phyloP scores from a whole-genome alignment of 2,797 vertebrate species.

The Sebastes ruberrimus region DNA sequence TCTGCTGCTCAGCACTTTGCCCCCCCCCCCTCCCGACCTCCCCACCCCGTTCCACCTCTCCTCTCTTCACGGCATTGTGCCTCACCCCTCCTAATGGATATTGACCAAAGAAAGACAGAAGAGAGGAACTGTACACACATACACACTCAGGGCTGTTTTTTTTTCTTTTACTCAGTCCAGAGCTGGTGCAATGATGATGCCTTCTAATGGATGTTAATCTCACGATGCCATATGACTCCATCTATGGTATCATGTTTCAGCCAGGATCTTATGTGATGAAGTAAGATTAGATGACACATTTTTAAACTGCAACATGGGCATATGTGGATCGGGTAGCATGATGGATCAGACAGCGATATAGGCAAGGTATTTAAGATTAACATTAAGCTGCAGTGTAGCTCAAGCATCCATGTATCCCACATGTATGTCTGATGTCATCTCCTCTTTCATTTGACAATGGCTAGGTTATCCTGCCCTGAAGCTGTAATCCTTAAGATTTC shows the following conservation, averaged over 20 bases:
- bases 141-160: neutral
- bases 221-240: neutral
- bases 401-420: neutral
- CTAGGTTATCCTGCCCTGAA: neutral
- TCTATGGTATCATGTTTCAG: neutral
- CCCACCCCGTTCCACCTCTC: neutral
- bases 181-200: constrained; percentile 1
- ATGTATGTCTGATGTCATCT: neutral
- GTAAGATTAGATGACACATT: neutral
- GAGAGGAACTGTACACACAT: constrained; percentile 21
- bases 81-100: constrained; percentile 64
- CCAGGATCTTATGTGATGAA: neutral
- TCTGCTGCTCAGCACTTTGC: neutral
- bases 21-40: neutral
- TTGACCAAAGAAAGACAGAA: constrained; percentile 50
- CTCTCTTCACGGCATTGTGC: constrained; percentile 22
- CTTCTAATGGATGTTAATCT: constrained; percentile 46
- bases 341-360: neutral
- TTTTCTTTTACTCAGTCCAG: constrained; percentile 10
- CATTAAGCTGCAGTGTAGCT: neutral
- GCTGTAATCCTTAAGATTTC: neutral
- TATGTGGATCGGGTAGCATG: neutral
- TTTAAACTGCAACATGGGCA: neutral
- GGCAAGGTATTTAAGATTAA: neutral
- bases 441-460: neutral